phyloP scores from a whole-genome alignment of 2,888 invertebrate species.

The Cheilosia vernalis region DNA sequence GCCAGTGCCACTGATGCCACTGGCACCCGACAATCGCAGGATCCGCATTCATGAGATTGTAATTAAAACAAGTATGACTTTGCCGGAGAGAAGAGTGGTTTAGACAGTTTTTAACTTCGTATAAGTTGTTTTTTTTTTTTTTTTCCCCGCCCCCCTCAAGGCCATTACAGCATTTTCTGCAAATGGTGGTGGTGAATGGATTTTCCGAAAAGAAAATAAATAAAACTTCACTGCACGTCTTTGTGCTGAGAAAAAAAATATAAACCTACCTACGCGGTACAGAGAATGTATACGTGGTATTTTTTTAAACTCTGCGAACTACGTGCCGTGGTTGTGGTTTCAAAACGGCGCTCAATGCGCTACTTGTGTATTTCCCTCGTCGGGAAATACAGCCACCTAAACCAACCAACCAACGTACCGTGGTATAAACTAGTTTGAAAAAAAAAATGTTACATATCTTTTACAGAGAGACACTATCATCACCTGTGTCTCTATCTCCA shows the following conservation, averaged over 20 bases:
- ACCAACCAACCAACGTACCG: too few species aligned
- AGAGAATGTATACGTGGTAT: constrained; percentile 2
- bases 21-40: constrained; percentile 38
- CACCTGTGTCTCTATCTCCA: too few species aligned
- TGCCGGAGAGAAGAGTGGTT: constrained; percentile 2
- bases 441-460: background rate
- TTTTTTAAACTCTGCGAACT: constrained; percentile 17
- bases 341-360: too few species aligned
- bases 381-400: too few species aligned
- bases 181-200: background rate
- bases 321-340: too few species aligned
- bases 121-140: constrained; percentile 15
- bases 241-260: constrained; percentile 23
- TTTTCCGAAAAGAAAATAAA: constrained; percentile 7
- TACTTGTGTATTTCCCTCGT: too few species aligned
- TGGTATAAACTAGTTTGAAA: too few species aligned
- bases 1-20: background rate
- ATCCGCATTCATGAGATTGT: constrained; percentile 57
- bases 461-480: background rate
- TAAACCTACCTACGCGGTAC: constrained; percentile 35
- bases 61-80: constrained; percentile 63
- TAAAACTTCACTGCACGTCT: background rate
- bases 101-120: constrained; percentile 25
- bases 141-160: too few species aligned
- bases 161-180: background rate